Percentiles rank a stretch among this genome's conserved stretches.
Evolutionary conservation across 1,140 invertebrate species (phyloP).

Genomic region (Charaxes varanes): DNA sequence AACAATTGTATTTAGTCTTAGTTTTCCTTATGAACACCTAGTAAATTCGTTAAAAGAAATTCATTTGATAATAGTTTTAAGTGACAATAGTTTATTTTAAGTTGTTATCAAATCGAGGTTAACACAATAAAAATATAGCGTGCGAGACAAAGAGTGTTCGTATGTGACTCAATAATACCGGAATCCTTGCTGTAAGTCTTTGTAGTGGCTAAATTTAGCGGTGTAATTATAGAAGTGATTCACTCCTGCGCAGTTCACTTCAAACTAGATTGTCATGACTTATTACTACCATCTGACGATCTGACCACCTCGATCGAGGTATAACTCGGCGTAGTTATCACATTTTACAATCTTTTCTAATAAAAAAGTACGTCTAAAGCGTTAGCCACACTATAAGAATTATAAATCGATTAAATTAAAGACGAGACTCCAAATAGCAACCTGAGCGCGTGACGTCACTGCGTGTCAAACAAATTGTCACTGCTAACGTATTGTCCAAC

Average conservation of each 20-base stretch:
- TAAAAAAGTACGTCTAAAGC: no score
- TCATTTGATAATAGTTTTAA: no score
- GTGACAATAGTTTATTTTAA: no score
- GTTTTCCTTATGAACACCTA: no score
- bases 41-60: no score
- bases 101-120: conserved; percentile 3
- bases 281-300: conserved; percentile 26
- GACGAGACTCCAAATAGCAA: no score
- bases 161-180: conserved; percentile 36
- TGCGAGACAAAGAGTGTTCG: conserved; percentile 21
- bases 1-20: no score
- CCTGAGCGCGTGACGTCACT: no score
- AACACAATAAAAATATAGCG: conserved; percentile 16
- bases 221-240: conserved; percentile 49
- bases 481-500: no score
- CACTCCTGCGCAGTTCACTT: conserved; percentile 38
- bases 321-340: background rate
- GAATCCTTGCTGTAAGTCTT: conserved; percentile 34
- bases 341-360: background rate
- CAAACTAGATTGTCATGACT: conserved; percentile 26
- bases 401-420: no score
- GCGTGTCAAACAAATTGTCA: no score
- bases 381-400: no score
- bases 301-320: background rate
- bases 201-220: conserved; percentile 46